Evolutionary conservation across 2,888 invertebrate species (phyloP).

Genomic region (Noctua janthe): DNA sequence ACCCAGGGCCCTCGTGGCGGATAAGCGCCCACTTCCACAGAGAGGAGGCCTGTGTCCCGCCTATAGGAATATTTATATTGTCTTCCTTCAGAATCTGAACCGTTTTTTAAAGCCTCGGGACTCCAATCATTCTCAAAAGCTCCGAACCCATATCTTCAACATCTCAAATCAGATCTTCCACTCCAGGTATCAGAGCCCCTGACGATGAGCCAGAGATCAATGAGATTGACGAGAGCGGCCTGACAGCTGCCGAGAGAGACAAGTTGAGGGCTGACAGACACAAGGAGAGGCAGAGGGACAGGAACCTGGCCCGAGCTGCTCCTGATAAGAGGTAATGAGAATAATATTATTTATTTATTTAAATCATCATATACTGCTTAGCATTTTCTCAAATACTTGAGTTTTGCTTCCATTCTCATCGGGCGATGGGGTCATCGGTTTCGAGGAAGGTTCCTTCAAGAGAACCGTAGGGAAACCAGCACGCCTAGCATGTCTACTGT

Average conservation of each 20-base stretch:
- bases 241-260: slow-evolving; percentile 94
- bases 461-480: no score
- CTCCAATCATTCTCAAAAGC: background rate
- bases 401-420: background rate
- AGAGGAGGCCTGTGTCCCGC: no score
- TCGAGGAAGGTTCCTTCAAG: no score
- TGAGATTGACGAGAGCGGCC: slow-evolving; percentile 78
- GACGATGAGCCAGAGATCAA: slow-evolving; percentile 79
- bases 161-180: slow-evolving; percentile 27
- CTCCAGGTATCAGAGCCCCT: slow-evolving; percentile 82
- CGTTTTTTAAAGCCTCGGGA: background rate
- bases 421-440: no score
- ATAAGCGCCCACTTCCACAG: no score
- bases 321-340: slow-evolving; percentile 95
- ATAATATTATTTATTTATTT: background rate
- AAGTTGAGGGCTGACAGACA: slow-evolving; percentile 96
- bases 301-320: slow-evolving; percentile 97
- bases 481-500: no score
- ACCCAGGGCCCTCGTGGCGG: no score
- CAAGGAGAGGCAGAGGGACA: slow-evolving; percentile 97
- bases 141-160: slow-evolving; percentile 22
- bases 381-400: background rate
- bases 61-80: no score
- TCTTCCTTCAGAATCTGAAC: no score
- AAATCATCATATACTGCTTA: no score